Percentiles rank a stretch among this genome's conserved stretches.
Evolutionary conservation across 2,113 vertebrate species (phyloP).

Genomic region (Scophthalmus maximus): DNA sequence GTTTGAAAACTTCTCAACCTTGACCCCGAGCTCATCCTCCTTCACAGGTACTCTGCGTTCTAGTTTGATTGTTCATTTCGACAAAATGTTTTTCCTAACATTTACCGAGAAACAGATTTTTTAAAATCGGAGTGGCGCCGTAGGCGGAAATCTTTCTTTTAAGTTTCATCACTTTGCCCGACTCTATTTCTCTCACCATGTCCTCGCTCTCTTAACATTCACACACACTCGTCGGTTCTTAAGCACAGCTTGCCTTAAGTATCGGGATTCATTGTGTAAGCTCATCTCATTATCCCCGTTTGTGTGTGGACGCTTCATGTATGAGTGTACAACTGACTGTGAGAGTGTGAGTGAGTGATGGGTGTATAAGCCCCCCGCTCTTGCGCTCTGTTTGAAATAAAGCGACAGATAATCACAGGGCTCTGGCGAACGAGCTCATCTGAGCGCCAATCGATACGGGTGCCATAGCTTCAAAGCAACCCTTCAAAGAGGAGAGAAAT

Average conservation of each 20-base stretch:
- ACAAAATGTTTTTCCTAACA: slow-evolving; percentile 27
- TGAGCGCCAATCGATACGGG: slow-evolving; percentile 80
- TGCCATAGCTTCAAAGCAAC: slow-evolving; percentile 80
- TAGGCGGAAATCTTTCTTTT: slow-evolving; percentile 47
- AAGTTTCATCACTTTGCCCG: slow-evolving; percentile 78
- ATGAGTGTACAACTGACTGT: slow-evolving; percentile 65
- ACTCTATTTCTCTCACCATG: slow-evolving; percentile 68
- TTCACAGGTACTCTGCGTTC: background rate
- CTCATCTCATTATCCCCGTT: slow-evolving; percentile 78
- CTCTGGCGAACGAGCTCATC: slow-evolving; percentile 79
- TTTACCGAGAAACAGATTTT: slow-evolving; percentile 18
- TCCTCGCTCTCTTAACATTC: slow-evolving; percentile 72
- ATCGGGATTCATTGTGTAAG: slow-evolving; percentile 73
- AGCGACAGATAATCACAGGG: slow-evolving; percentile 83
- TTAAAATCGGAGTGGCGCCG: slow-evolving; percentile 37
- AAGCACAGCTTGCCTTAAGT: slow-evolving; percentile 75
- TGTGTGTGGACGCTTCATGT: slow-evolving; percentile 42
- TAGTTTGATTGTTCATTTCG: slow-evolving; percentile 9
- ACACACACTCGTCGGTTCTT: slow-evolving; percentile 73
- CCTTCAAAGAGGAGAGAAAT: slow-evolving; percentile 79
- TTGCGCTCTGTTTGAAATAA: slow-evolving; percentile 80
- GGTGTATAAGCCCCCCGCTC: slow-evolving; percentile 76
- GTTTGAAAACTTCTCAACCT: background rate
- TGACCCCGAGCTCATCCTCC: background rate
- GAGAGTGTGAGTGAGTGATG: slow-evolving; percentile 78